Conservation (phyloP, 2,113 vertebrate species). For the Perognathus longimembris region DNA sequence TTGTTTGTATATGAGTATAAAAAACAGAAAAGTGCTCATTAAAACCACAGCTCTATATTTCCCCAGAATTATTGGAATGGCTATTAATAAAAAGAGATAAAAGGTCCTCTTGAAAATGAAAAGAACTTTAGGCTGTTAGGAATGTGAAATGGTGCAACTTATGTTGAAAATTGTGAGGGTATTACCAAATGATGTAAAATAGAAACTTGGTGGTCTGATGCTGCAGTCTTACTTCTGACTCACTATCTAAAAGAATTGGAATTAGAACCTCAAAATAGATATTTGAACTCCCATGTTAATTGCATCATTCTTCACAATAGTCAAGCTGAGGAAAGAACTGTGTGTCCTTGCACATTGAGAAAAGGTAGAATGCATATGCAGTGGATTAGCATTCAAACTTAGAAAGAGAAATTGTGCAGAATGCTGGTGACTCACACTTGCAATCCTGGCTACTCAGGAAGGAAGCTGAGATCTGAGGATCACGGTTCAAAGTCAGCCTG, state of each 20-base stretch:
- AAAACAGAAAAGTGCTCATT: conserved; percentile 1
- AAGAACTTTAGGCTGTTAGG: neutral
- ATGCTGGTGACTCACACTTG: too few relatives aligned
- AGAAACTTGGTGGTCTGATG: neutral
- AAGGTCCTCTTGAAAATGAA: neutral
- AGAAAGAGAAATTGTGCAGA: neutral
- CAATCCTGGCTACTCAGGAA: too few relatives aligned
- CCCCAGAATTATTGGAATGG: neutral
- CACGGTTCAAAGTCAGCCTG: too few relatives aligned
- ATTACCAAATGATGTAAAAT: neutral
- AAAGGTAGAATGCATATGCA: neutral
- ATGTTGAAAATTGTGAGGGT: neutral
- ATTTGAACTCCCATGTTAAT: neutral
- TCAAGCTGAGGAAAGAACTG: neutral
- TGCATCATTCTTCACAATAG: neutral
- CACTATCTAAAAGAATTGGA: neutral
- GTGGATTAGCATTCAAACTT: neutral
- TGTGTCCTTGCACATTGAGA: neutral
- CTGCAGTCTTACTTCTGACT: neutral
- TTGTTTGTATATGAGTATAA: too few relatives aligned
- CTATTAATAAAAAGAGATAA: too few relatives aligned
- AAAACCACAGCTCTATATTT: neutral
- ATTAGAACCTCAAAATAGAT: neutral
- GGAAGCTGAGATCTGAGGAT: too few relatives aligned
- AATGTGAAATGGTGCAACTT: neutral